Evolutionary conservation across 2,113 vertebrate genomes (phyloP).

Genomic region (Sus scrofa): DNA sequence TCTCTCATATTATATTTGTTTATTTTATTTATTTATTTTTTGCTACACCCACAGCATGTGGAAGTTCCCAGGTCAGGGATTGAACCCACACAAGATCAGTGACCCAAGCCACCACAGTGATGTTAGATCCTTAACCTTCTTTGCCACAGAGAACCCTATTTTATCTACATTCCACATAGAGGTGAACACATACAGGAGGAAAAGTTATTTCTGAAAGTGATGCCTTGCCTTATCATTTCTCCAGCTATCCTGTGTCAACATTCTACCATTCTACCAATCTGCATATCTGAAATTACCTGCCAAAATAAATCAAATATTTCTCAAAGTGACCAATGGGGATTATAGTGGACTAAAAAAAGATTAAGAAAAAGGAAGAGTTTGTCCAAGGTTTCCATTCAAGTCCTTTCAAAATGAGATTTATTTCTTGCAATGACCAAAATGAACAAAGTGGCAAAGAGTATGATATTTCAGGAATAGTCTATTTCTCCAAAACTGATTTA

Average conservation of each 20-base stretch:
- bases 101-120: too few relatives aligned
- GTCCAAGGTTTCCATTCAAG: background rate
- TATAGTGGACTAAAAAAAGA: background rate
- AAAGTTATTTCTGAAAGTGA: background rate
- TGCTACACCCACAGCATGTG: too few relatives aligned
- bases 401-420: background rate
- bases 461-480: background rate
- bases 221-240: background rate
- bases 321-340: background rate
- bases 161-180: too few relatives aligned
- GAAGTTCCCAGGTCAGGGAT: too few relatives aligned
- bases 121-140: too few relatives aligned
- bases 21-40: too few relatives aligned
- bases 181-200: too few relatives aligned
- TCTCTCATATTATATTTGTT: too few relatives aligned
- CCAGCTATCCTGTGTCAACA: background rate
- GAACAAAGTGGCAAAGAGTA: background rate
- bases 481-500: constrained; percentile 26
- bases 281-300: background rate
- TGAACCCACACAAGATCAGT: too few relatives aligned
- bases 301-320: constrained; percentile 31
- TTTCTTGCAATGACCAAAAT: background rate
- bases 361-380: too few relatives aligned
- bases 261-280: background rate
- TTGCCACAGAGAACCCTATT: too few relatives aligned